Base-by-base conservation (phyloP, 2,888 invertebrate genomes). In the Pterobdella sp. region DNA sequence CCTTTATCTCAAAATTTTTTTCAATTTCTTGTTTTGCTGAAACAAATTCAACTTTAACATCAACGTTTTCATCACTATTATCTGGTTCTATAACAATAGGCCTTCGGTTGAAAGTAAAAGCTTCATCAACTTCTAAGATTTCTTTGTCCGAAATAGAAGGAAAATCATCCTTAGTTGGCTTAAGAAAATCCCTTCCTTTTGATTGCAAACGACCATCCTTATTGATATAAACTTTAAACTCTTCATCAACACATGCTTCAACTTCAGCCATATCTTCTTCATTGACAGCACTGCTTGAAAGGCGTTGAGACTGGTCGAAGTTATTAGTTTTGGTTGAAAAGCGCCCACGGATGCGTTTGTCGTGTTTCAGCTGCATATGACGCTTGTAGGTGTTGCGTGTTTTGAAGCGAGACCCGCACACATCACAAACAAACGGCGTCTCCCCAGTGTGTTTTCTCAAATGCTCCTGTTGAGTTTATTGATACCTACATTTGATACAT, bases 321-420 rank as follows among this genome's bases (percentile, higher is more conserved):
- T 14, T 22, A 26, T 56, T 56, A 26, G 60, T 56, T 26, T 56
- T 56, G 60, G 60, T 56, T 22, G 60, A 26, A 26, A 56, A 56
- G 60, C 35, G 36, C 7, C 7, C 4, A 26, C n/a, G 4, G 10
- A 56, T 26, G 60, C 3, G 67, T 37, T 87, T 87, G 4, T 86
- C 86, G 76, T 88, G 88, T 1, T 87, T 82, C 2, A 87, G 87
- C 78, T 86, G 86, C 74, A 88, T 80, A 78, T 88, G 88, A 1
- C 87, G 84, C 78, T 88, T 88, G 80, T 87, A 88, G 0, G 87
- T 87, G 79, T 88, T 88, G 37, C 87, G 82, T 0, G 88, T 87
- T 80, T 87, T 87, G 78, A 87, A 88, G 77, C 86, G 79, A 68
- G 79, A 78, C 7, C 79, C 78, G 76, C 82, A 82, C 74, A 81